Percentiles rank a stretch among this genome's conserved stretches.
phyloP scores from a whole-genome alignment of 1,140 invertebrate genomes.

The roundworm (Caenorhabditis elegans) region DNA sequence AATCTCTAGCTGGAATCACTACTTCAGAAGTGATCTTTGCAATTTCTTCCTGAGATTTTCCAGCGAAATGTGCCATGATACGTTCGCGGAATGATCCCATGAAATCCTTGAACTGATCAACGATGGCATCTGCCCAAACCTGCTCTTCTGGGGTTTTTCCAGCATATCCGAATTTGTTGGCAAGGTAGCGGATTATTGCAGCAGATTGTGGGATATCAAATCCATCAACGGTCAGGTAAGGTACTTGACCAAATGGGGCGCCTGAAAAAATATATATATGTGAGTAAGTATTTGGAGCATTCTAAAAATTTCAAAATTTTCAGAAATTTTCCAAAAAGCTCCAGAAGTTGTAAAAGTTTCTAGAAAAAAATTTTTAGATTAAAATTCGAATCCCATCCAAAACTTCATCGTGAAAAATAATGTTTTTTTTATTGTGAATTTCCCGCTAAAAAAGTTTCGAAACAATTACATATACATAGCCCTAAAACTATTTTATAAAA shows the following conservation, averaged over 20 bases:
- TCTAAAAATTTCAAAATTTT: no score
- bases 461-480: no score
- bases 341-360: no score
- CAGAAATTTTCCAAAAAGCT: no score
- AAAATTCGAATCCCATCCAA: no score
- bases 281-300: no score
- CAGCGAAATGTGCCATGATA: not conserved
- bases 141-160: slow-evolving; percentile 6
- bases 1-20: slow-evolving; percentile 3
- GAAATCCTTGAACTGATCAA: slow-evolving; percentile 34
- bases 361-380: no score
- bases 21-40: not conserved
- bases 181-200: slow-evolving; percentile 9
- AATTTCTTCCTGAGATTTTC: not conserved
- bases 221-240: slow-evolving; percentile 23
- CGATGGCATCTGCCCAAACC: slow-evolving; percentile 18
- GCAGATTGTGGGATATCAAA: slow-evolving; percentile 17
- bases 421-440: no score
- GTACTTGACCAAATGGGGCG: slow-evolving; percentile 32
- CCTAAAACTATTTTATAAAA: no score
- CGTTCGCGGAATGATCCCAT: not conserved
- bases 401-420: no score
- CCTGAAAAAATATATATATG: not conserved
- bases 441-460: no score
- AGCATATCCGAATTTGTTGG: not conserved